A percentile compares a stretch with the other conserved stretches of the same genome.
Conservation (phyloP, 1,140 invertebrate species). For the Frieseomelitta varia region DNA sequence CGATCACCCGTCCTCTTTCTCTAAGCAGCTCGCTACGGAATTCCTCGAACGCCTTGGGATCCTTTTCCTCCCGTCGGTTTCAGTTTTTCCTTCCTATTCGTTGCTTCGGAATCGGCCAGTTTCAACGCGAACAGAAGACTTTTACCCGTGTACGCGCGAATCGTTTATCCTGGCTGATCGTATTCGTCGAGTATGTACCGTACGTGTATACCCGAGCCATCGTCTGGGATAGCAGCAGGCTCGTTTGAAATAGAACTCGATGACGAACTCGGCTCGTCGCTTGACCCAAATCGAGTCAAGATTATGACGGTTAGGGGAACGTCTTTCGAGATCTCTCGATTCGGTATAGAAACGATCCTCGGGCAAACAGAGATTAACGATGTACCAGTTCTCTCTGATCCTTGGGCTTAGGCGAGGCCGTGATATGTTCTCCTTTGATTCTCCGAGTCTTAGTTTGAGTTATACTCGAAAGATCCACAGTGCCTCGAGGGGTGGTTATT, state of each 20-base stretch:
- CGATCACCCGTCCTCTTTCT: not conserved
- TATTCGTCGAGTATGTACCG: not conserved
- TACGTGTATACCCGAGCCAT: no score
- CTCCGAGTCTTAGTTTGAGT: not conserved
- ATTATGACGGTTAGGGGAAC: not conserved
- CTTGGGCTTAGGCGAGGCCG: no score
- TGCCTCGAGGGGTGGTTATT: not conserved
- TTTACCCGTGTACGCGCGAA: constrained; percentile 1
- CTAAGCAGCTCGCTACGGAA: constrained; percentile 44
- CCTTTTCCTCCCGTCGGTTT: not conserved
- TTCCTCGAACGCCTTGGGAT: constrained; percentile 25
- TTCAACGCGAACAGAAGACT: not conserved
- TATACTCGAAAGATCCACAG: not conserved
- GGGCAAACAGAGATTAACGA: constrained; percentile 21
- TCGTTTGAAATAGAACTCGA: not conserved
- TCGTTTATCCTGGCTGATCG: not conserved
- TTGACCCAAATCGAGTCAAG: not conserved
- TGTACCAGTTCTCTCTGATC: not conserved
- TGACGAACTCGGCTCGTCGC: no score
- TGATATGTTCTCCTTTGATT: constrained; percentile 3
- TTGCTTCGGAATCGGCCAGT: not conserved
- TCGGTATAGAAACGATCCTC: not conserved
- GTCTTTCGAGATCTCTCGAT: not conserved
- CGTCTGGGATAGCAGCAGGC: not conserved
- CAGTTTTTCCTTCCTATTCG: not conserved